Evolutionary conservation across 2,888 invertebrate genomes (phyloP).

Genomic region (Anoplius nigerrimus): DNA sequence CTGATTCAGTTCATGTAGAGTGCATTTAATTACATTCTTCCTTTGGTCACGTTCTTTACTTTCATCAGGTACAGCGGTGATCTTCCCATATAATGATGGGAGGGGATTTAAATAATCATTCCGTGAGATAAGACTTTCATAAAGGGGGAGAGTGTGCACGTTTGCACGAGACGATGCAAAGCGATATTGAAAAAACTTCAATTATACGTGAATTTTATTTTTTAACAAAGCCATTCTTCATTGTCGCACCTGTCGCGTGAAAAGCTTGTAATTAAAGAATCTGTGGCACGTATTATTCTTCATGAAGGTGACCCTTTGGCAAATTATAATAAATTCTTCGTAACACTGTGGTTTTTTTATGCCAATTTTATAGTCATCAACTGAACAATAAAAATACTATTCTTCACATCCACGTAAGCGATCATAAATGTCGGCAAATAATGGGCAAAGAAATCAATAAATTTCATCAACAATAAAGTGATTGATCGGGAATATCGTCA

Average conservation of each 20-base stretch:
- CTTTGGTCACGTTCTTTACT: not conserved
- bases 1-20: no score
- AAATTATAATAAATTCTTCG: no score
- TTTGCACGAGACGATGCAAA: no score
- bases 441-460: no score
- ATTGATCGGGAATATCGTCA: no score
- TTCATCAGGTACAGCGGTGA: not conserved
- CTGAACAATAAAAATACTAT: no score
- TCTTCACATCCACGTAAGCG: no score
- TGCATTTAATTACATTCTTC: not conserved
- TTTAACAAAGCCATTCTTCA: constrained; percentile 18
- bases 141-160: not conserved
- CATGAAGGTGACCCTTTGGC: not conserved
- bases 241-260: not conserved
- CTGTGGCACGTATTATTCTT: constrained; percentile 13
- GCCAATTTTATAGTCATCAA: no score
- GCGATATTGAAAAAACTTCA: constrained; percentile 1
- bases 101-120: not conserved
- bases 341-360: no score
- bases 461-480: no score
- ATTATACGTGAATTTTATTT: not conserved
- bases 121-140: not conserved
- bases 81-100: not conserved
- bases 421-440: no score
- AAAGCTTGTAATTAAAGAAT: constrained; percentile 20